Evolutionary conservation across 2,888 invertebrate species (phyloP).

Genomic region (Baronia brevicornis): DNA sequence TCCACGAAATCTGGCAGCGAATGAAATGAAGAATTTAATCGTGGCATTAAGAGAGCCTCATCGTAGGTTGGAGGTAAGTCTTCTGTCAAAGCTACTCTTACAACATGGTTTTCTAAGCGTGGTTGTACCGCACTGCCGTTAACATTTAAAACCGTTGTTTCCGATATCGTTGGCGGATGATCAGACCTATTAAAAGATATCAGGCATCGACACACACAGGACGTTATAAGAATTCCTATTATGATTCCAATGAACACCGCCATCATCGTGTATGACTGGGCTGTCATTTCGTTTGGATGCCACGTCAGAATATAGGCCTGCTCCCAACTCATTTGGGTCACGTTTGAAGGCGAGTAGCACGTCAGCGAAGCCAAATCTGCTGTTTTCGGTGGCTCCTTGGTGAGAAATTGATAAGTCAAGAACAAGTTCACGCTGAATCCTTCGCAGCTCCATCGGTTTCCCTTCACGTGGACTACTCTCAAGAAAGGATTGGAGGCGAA

Average conservation of each 20-base stretch:
- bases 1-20: conserved; percentile 69
- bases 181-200: conserved; percentile 56
- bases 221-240: conserved; percentile 70
- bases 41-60: conserved; percentile 84
- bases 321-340: conserved; percentile 81
- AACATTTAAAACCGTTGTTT: conserved; percentile 56
- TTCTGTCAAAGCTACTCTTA: conserved; percentile 50
- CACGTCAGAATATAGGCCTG: conserved; percentile 79
- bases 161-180: conserved; percentile 42
- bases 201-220: conserved; percentile 72
- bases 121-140: conserved; percentile 37
- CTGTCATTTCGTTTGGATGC: conserved; percentile 57
- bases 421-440: conserved; percentile 76
- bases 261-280: conserved; percentile 71
- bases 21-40: conserved; percentile 77
- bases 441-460: conserved; percentile 87
- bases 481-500: conserved; percentile 78
- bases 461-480: conserved; percentile 76
- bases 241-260: conserved; percentile 71
- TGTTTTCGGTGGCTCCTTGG: conserved; percentile 69
- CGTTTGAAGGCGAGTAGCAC: conserved; percentile 79
- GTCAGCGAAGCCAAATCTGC: conserved; percentile 62
- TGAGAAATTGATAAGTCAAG: conserved; percentile 77
- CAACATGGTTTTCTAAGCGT: conserved; percentile 43
- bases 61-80: conserved; percentile 82